A percentile compares a stretch with the other conserved stretches of the same genome.
Evolutionary conservation across 2,888 invertebrate genomes (phyloP).

Genomic region (Cephus pulcher): DNA sequence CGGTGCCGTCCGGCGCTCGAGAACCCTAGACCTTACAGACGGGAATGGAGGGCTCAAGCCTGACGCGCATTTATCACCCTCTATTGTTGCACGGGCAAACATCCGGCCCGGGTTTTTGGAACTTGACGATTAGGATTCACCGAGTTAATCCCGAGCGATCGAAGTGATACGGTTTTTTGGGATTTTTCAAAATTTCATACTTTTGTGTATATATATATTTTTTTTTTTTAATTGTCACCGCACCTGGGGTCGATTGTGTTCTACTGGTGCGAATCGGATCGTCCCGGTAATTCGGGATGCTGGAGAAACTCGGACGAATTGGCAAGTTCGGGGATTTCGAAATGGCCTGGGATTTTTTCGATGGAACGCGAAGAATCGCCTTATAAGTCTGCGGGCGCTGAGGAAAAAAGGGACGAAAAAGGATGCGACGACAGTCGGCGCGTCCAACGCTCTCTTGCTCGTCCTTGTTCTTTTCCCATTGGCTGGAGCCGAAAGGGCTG

Average conservation of each 20-base stretch:
- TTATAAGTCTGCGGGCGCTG: constrained; percentile 57
- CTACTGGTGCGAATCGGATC: background rate
- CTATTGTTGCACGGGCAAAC: constrained; percentile 56
- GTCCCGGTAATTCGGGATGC: constrained; percentile 2
- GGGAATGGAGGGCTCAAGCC: constrained; percentile 24
- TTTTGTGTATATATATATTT: too few species aligned
- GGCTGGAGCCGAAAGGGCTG: constrained; percentile 35
- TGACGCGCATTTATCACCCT: constrained; percentile 61
- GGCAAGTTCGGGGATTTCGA: constrained; percentile 1
- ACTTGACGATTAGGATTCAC: background rate
- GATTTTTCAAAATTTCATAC: too few species aligned
- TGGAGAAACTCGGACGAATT: background rate
- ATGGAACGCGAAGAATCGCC: constrained; percentile 60
- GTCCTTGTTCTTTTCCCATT: constrained; percentile 34
- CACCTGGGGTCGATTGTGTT: background rate
- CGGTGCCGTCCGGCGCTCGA: constrained; percentile 7
- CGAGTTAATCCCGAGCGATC: background rate
- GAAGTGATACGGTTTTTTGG: background rate
- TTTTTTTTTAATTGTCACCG: background rate
- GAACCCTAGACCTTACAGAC: constrained; percentile 19
- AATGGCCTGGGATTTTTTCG: constrained; percentile 46
- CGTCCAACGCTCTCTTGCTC: constrained; percentile 29
- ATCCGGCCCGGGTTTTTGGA: constrained; percentile 46
- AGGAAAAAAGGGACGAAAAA: constrained; percentile 36
- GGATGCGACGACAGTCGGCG: constrained; percentile 50